Percentiles rank a stretch among this genome's conserved stretches.
Evolutionary conservation across 2,797 vertebrate genomes (phyloP).

Genomic region (Sarcoramphus papa): DNA sequence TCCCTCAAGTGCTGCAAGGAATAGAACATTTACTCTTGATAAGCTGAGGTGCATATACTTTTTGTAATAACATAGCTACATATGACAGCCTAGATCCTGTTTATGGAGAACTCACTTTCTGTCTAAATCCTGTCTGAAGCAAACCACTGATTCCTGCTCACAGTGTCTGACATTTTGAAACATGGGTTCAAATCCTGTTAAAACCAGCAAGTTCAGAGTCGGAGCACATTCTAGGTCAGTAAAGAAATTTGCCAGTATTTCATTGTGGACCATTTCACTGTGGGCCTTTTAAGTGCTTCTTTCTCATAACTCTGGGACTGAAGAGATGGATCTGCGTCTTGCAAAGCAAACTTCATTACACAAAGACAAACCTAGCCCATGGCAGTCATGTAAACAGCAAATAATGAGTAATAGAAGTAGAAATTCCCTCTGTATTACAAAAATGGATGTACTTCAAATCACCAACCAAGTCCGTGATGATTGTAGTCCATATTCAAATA

Average conservation of each 20-base stretch:
- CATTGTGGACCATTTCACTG: background rate
- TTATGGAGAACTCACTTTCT: background rate
- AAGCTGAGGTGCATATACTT: background rate
- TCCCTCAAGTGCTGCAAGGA: background rate
- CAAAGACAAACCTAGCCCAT: background rate
- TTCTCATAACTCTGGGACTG: background rate
- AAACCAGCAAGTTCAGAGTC: background rate
- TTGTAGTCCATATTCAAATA: background rate
- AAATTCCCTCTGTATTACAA: background rate
- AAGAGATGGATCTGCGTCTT: background rate
- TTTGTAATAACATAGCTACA: background rate
- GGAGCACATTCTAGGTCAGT: accelerated
- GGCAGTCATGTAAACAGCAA: background rate
- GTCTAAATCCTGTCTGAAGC: background rate
- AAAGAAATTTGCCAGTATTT: background rate
- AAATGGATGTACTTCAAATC: background rate
- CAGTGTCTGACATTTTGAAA: background rate
- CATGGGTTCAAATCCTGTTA: background rate
- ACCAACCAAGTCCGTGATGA: background rate
- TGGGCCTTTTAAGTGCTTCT: background rate
- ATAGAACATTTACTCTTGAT: background rate
- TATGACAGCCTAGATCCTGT: background rate
- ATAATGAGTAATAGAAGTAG: background rate
- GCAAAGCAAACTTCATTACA: background rate
- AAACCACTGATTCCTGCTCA: background rate